Base-by-base conservation (phyloP, 2,797 vertebrate species). In the Scolopax rusticola region DNA sequence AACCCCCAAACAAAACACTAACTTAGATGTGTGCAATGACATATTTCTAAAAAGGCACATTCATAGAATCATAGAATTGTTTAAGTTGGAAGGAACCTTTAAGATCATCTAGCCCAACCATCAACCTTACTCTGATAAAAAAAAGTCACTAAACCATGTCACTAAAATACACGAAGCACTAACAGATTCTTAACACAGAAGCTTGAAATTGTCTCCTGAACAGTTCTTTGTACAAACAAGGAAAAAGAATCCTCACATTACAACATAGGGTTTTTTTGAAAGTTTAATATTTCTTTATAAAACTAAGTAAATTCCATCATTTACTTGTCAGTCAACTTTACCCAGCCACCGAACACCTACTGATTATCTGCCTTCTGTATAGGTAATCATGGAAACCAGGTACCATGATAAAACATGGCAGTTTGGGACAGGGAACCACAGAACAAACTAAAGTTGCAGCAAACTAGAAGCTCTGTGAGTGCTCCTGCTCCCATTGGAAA, bases 381-480 rank as follows among this genome's bases (percentile, higher is more conserved):
- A 79, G 33, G 45, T 91, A 92, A 82, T 54, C 45, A 81, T 76
- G 64, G 87, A 95, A 96, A 94, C 43, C 45, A 87, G 30, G 43
- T 38, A 92, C 21, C 28, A 54, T 27, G 8, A 45, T 47, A 84
- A 84, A 87, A 59, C 38, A 86, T 2, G 20, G 16, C n/a, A 65
- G 16, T 73, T 65, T 43, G 60, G 11, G 68, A 91, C 6, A 50
- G n/a, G 21, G 27, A 24, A 59, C 21, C 68, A 61, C 3, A 63
- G 60, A 80, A 60, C 12, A 89, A 53, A 82, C 15, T 43, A 9
- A 64, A 51, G 15, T 15, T 81, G 36, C 33, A 80, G 59, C 38
- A 75, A 76, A 61, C 18, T 71, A 32, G 4, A 81, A 59, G n/a
- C 25, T 86, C 40, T 69, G 15, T 15, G 28, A 48, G 18, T 82